A percentile compares a stretch with the other conserved stretches of the same genome.
Conservation (phyloP, 2,113 vertebrate genomes). For the Myxocyprinus asiaticus region DNA sequence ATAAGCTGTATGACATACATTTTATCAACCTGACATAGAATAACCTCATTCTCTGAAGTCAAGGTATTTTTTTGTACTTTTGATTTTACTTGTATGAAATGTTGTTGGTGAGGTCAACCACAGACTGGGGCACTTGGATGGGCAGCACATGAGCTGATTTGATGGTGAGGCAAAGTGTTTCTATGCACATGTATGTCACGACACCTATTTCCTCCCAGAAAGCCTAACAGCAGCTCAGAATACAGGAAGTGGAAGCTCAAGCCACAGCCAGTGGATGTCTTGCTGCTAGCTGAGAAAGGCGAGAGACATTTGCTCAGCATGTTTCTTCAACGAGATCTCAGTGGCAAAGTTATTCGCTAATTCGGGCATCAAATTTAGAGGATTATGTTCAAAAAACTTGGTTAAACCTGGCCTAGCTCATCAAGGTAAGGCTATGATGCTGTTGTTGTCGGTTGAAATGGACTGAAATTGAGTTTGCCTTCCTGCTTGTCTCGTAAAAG, state of each 20-base stretch:
- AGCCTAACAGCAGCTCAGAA: slow-evolving; percentile 47
- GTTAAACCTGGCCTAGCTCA: not conserved
- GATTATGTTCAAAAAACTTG: not conserved
- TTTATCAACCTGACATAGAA: not conserved
- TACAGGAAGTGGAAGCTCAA: slow-evolving; percentile 54
- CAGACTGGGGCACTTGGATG: slow-evolving; percentile 48
- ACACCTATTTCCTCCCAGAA: slow-evolving; percentile 72
- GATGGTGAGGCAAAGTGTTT: slow-evolving; percentile 20
- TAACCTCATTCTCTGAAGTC: not conserved
- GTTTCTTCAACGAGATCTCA: not conserved
- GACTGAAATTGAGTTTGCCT: not conserved
- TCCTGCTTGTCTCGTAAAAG: not conserved
- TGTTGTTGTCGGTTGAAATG: not conserved
- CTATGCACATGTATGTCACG: not conserved
- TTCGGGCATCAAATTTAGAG: slow-evolving; percentile 11
- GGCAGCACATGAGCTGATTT: slow-evolving; percentile 60
- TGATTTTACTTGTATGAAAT: not conserved
- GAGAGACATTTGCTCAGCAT: not conserved
- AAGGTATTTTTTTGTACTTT: slow-evolving; percentile 26
- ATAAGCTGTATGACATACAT: not conserved
- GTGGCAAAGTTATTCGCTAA: not conserved
- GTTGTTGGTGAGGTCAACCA: slow-evolving; percentile 55
- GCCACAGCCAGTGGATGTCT: slow-evolving; percentile 19
- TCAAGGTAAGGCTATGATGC: not conserved
- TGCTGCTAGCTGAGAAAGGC: slow-evolving; percentile 8